Evolutionary conservation across 2,888 invertebrate genomes (phyloP).

Genomic region (Gymnosoma rotundatum): DNA sequence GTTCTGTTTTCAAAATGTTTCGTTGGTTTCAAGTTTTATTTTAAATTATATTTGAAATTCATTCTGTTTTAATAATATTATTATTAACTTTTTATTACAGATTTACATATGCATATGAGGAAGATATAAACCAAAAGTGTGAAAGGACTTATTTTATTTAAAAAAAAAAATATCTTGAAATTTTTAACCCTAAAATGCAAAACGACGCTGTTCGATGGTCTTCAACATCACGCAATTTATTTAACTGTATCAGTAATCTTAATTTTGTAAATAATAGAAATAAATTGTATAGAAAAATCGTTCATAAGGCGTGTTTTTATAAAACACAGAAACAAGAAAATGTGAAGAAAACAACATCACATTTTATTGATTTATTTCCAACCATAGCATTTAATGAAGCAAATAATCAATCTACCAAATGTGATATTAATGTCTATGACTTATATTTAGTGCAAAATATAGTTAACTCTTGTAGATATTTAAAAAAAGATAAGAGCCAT

Average conservation of each 20-base stretch:
- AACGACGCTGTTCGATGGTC: constrained; percentile 82
- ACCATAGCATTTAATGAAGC: constrained; percentile 50
- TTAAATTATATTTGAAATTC: background rate
- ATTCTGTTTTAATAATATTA: background rate
- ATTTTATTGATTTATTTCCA: constrained; percentile 28
- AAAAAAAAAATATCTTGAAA: constrained; percentile 2
- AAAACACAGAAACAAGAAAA: constrained; percentile 19
- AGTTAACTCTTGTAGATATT: constrained; percentile 55
- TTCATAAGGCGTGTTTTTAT: constrained; percentile 26
- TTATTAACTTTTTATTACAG: constrained; percentile 6
- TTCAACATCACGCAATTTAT: constrained; percentile 62
- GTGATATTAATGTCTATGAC: constrained; percentile 65
- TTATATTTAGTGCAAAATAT: constrained; percentile 64
- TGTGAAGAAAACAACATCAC: constrained; percentile 42
- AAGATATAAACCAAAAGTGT: constrained; percentile 18
- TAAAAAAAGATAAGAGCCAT: constrained; percentile 33
- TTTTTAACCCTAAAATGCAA: constrained; percentile 76
- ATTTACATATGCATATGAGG: constrained; percentile 9
- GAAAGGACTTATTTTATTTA: background rate
- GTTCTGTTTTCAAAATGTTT: no score
- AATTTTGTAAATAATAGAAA: constrained; percentile 46
- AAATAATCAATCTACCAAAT: constrained; percentile 57
- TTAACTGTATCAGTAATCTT: constrained; percentile 48
- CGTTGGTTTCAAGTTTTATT: no score
- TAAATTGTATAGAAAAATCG: constrained; percentile 58